phyloP scores from a whole-genome alignment of 2,113 vertebrate species.

The Menidia beryllina region DNA sequence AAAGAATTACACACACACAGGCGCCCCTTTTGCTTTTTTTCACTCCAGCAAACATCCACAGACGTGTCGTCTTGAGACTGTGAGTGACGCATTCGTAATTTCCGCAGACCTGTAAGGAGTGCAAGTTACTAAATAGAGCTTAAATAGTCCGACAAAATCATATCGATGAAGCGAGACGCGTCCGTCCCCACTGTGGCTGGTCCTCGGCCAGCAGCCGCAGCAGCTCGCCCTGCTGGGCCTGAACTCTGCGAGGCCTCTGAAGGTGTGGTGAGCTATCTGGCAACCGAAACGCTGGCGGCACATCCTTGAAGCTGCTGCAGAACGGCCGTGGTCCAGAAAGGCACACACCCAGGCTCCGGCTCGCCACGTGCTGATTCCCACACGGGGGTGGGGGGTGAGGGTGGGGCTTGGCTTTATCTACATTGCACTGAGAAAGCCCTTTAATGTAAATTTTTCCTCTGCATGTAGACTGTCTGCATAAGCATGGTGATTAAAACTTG shows the following conservation, averaged over 20 bases:
- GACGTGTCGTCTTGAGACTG: slow-evolving; percentile 36
- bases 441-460: too few species aligned
- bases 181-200: neutral
- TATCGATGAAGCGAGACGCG: slow-evolving; percentile 9
- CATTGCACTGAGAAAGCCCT: too few species aligned
- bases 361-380: neutral
- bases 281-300: neutral
- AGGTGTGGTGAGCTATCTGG: neutral
- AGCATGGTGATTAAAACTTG: too few species aligned
- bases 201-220: slow-evolving; percentile 11
- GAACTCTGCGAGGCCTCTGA: slow-evolving; percentile 4
- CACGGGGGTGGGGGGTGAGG: too few species aligned
- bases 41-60: slow-evolving; percentile 58
- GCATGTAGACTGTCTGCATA: too few species aligned
- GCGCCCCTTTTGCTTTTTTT: slow-evolving; percentile 42
- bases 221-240: slow-evolving; percentile 1
- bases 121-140: slow-evolving; percentile 20
- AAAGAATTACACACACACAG: slow-evolving; percentile 67
- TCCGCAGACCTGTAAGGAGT: slow-evolving; percentile 1
- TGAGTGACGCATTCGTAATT: slow-evolving; percentile 23
- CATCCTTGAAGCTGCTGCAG: slow-evolving; percentile 2
- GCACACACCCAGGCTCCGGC: neutral
- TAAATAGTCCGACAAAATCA: slow-evolving; percentile 11
- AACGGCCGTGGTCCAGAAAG: neutral
- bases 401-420: too few species aligned